Conservation (phyloP, 37 sponge, comb jelly and placozoan genomes). For the Ephydatia muelleri region DNA sequence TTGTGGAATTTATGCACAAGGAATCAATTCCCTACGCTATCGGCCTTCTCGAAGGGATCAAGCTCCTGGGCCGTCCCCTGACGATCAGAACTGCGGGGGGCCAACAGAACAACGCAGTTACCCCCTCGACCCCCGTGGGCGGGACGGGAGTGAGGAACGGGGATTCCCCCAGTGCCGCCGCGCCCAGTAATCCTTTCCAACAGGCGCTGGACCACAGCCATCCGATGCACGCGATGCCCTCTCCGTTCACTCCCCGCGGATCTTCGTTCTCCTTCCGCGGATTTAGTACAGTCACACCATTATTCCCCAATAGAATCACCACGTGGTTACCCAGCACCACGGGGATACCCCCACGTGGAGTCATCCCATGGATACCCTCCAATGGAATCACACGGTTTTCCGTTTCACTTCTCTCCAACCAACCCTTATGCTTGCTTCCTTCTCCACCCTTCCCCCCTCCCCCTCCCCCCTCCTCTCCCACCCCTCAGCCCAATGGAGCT, state of each 20-base stretch:
- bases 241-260: not conserved
- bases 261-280: not conserved
- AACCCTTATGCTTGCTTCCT: not conserved
- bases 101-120: too few relatives aligned
- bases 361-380: not conserved
- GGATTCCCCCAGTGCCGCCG: not conserved
- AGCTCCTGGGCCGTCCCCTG: constrained; percentile 27
- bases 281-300: not conserved
- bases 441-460: constrained; percentile 13
- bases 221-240: not conserved
- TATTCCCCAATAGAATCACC: not conserved
- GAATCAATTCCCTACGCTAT: constrained; percentile 51
- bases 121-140: not conserved
- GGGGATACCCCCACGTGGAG: too few relatives aligned
- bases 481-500: not conserved
- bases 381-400: not conserved
- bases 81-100: constrained; percentile 16
- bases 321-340: too few relatives aligned
- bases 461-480: not conserved
- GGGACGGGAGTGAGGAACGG: not conserved
- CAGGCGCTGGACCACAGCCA: not conserved
- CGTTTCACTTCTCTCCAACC: too few relatives aligned
- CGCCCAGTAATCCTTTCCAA: not conserved
- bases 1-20: constrained; percentile 67
- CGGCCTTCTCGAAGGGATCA: constrained; percentile 31